Conservation (phyloP, 1,140 invertebrate genomes). For the Trichogramma pretiosum region DNA sequence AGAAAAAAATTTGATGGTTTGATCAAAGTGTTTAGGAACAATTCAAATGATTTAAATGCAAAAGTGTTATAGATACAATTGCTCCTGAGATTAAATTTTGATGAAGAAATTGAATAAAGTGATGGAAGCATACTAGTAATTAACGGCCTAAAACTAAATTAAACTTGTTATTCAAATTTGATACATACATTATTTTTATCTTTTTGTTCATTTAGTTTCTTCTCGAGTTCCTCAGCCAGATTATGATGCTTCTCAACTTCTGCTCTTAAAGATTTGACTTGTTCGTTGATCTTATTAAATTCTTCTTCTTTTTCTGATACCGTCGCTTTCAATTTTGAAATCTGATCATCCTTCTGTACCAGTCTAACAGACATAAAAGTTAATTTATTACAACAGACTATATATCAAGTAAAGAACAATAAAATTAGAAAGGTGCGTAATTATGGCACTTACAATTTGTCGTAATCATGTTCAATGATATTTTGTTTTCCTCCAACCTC, state of each 20-base stretch:
- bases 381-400: neutral
- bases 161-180: neutral
- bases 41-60: conserved; percentile 11
- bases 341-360: conserved; percentile 33
- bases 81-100: too few species aligned
- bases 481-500: conserved; percentile 32
- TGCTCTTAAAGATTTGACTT: conserved; percentile 31
- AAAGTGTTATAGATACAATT: too few species aligned
- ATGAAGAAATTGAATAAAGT: conserved; percentile 26
- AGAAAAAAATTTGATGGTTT: conserved; percentile 6
- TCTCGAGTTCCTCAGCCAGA: conserved; percentile 36
- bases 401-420: conserved; percentile 1
- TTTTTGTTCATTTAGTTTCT: conserved; percentile 57
- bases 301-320: conserved; percentile 40
- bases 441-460: too few species aligned
- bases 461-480: conserved; percentile 23
- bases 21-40: conserved; percentile 1
- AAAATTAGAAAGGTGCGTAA: too few species aligned
- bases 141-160: too few species aligned
- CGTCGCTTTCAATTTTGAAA: conserved; percentile 32
- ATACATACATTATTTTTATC: conserved; percentile 69
- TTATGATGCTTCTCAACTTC: conserved; percentile 29
- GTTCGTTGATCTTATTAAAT: conserved; percentile 41
- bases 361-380: conserved; percentile 26
- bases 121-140: conserved; percentile 26